Conservation (phyloP, 2,113 vertebrate species). For the Pipra filicauda region DNA sequence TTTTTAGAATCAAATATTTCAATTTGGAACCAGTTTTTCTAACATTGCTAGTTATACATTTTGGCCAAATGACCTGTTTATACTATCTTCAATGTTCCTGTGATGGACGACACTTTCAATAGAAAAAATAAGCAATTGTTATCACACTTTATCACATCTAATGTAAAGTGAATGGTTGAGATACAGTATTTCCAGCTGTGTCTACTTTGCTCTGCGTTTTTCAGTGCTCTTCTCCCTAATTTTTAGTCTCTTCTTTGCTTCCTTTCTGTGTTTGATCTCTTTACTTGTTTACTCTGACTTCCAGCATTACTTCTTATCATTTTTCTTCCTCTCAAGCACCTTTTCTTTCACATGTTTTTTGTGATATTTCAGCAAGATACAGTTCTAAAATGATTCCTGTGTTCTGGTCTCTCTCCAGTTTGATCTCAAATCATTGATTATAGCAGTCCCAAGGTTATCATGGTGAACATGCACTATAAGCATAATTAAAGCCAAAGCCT, state of each 20-base stretch:
- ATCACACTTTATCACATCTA: background rate
- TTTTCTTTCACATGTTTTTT: background rate
- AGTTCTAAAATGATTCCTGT: background rate
- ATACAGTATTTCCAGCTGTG: background rate
- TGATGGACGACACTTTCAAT: background rate
- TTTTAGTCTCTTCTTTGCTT: background rate
- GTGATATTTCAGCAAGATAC: background rate
- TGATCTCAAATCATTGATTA: background rate
- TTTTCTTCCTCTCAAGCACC: background rate
- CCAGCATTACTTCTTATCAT: background rate
- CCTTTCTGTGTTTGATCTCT: background rate
- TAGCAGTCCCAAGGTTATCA: background rate
- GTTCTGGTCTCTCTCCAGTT: background rate
- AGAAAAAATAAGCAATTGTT: background rate
- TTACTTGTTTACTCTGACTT: background rate
- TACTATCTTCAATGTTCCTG: background rate
- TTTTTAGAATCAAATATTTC: background rate
- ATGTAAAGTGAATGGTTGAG: background rate
- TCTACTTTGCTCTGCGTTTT: background rate
- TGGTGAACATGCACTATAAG: background rate
- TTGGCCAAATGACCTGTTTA: background rate
- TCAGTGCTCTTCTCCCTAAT: background rate
- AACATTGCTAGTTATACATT: background rate
- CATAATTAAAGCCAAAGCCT: background rate
- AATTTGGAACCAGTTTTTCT: background rate